These are phyloP conservation scores for Melopsittacus undulatus DNA, from an alignment of 2,797 vertebrate species.

Conservation along the genomic window DNA sequence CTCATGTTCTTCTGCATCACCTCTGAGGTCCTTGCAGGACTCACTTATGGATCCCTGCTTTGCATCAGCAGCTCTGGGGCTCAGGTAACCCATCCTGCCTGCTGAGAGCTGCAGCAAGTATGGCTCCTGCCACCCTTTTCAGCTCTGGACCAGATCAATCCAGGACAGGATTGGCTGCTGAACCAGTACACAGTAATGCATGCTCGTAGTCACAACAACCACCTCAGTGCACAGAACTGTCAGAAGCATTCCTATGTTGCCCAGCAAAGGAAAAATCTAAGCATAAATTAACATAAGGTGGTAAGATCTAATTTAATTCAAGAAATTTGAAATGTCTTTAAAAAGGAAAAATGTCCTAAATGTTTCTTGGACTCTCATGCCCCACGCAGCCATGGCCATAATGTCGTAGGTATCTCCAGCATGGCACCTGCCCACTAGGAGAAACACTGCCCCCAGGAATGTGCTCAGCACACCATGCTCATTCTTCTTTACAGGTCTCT, in stretches of 20 bases:
- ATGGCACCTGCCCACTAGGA: not conserved
- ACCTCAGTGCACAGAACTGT: rapidly evolving
- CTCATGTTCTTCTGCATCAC: not conserved
- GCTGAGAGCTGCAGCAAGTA: rapidly evolving
- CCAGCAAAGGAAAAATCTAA: not conserved
- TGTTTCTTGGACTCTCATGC: not conserved
- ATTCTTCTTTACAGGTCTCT: not conserved
- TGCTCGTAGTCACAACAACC: not conserved
- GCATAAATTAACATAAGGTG: not conserved
- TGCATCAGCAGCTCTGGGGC: rapidly evolving
- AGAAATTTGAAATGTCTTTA: not conserved
- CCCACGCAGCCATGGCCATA: rapidly evolving
- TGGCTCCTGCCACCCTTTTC: too few species aligned
- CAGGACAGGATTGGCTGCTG: rapidly evolving
- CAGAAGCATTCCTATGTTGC: not conserved
- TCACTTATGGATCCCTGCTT: not conserved
- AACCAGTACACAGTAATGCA: rapidly evolving
- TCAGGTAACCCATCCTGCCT: rapidly evolving
- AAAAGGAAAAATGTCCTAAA: not conserved
- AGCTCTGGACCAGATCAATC: too few species aligned
- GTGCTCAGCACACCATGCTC: not conserved
- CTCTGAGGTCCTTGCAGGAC: not conserved
- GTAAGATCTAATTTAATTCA: not conserved
- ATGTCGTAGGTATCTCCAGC: not conserved
- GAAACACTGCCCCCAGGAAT: not conserved